Evolutionary conservation across 1,140 invertebrate genomes (phyloP), one percentile per base, ranked within the genome.

Genomic region (Drosophila subobscura): DNA sequence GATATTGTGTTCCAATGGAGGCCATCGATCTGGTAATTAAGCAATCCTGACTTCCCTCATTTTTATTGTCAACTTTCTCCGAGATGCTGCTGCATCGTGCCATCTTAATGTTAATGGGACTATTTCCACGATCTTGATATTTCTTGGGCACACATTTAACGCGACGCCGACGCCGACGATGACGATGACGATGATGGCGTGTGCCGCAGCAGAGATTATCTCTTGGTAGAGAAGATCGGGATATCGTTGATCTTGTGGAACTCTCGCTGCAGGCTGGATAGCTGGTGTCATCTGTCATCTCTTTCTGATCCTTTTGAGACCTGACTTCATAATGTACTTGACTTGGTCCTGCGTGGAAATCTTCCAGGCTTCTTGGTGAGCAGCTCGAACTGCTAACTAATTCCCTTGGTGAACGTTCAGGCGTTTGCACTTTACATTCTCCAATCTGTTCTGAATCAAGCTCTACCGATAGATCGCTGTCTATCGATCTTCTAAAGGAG

Each of bases 91-190:
- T 25, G 14, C 6, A 33, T 7, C 40, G 44, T 50, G 45, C 40
- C 5, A 37, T 64, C 33, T 58, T 67, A 4, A 80, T 47, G 12
- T 64, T 58, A 41, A 85, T 85, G 37, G 80, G 80, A 51, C 81
- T 86, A 51, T 72, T 77, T 22, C 53, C 80, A 29, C 83, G 72
- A 74, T 85, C 77, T 50, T 70, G 72, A 74, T 67, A 85, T 10
- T 29, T 71, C 49, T 67, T 85, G 2, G 41, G n/a, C n/a, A 27
- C 59, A 25, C 45, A 42, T 10, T 10, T 10, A 37, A 1, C 3
- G 33, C 33, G 29, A 8, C 29, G 25, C n/a, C 22, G 63, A 23
- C 23, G 49, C 47, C 29, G 50, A 55, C 47, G 46, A 47, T 68
- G 63, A 52, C 16, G 46, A 42, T 16, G 33, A 54, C 40, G 49